These are phyloP conservation scores for Bagarius yarrelli DNA, from an alignment of 2,113 vertebrate species.

Conservation along the genomic window DNA sequence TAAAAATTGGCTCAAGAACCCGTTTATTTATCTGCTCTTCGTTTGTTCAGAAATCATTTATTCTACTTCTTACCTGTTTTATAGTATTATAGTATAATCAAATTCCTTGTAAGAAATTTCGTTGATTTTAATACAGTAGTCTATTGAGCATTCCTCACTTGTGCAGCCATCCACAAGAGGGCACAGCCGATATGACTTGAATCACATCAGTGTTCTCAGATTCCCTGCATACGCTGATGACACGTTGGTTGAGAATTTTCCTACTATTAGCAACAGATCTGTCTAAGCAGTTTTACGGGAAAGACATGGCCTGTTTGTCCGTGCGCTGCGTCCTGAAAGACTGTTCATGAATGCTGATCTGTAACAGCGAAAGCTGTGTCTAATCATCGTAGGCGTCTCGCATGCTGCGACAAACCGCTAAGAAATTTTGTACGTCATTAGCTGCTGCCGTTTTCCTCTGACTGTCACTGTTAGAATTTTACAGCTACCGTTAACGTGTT, in stretches of 20 bases:
- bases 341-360: neutral
- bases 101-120: neutral
- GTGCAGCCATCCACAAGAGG: slow-evolving; percentile 71
- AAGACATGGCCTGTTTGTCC: slow-evolving; percentile 32
- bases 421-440: neutral
- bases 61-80: no score
- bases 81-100: no score
- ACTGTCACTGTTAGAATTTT: slow-evolving; percentile 2
- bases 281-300: slow-evolving; percentile 23
- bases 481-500: neutral
- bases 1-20: neutral
- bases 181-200: slow-evolving; percentile 62
- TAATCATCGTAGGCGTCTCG: neutral
- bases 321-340: slow-evolving; percentile 8
- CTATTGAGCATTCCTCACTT: slow-evolving; percentile 47
- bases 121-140: neutral
- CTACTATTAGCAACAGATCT: neutral
- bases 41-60: neutral
- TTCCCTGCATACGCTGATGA: slow-evolving; percentile 39
- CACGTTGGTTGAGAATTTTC: slow-evolving; percentile 39
- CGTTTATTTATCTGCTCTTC: neutral
- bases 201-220: slow-evolving; percentile 10
- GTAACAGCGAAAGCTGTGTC: slow-evolving; percentile 5
- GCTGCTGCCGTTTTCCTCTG: neutral
- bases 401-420: neutral